These are phyloP conservation scores for Aegithalos caudatus DNA, from an alignment of 2,113 vertebrate species.

Conservation along the genomic window DNA sequence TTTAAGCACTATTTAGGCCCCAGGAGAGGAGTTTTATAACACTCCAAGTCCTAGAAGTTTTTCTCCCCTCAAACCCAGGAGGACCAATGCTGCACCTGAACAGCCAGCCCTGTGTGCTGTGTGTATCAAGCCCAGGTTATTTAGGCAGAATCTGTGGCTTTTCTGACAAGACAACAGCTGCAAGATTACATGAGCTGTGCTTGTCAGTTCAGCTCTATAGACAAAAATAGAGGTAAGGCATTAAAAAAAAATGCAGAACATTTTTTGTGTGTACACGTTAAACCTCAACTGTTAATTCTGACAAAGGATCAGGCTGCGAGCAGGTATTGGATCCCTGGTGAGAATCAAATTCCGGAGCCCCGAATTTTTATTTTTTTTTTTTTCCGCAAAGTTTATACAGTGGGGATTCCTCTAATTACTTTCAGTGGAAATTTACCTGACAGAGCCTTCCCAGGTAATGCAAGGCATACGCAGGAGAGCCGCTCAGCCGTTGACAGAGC, in stretches of 20 bases:
- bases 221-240: background rate
- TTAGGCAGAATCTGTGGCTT: background rate
- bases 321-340: conserved; percentile 53
- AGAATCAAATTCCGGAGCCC: conserved; percentile 53
- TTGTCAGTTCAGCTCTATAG: background rate
- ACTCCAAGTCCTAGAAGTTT: background rate
- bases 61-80: background rate
- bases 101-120: background rate
- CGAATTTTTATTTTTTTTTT: too few species aligned
- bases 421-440: conserved; percentile 76
- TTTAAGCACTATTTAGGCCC: background rate
- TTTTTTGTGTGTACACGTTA: background rate
- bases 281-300: conserved; percentile 20
- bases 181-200: background rate
- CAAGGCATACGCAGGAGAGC: conserved; percentile 29
- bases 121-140: background rate
- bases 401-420: conserved; percentile 74
- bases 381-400: conserved; percentile 53
- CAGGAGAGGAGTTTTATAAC: background rate
- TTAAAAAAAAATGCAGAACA: conserved; percentile 23
- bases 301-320: conserved; percentile 43
- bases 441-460: conserved; percentile 59
- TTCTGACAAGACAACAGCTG: background rate
- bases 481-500: conserved; percentile 55
- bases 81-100: background rate